phyloP scores from a whole-genome alignment of 2,888 invertebrate species.

The Leptinotarsa rubiginosa region DNA sequence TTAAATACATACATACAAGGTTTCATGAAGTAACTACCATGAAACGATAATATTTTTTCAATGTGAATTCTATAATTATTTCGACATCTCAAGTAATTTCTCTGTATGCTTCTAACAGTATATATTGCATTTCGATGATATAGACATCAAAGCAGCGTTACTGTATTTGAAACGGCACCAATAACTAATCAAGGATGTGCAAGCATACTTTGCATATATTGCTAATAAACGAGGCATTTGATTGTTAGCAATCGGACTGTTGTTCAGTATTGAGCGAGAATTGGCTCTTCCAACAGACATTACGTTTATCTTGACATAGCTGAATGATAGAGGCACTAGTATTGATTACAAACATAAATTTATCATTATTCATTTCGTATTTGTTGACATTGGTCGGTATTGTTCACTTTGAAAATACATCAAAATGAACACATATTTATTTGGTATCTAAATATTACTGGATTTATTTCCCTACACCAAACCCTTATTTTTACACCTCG shows the following conservation, averaged over 20 bases:
- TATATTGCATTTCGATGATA: background rate
- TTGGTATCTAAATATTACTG: too few relatives aligned
- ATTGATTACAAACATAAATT: constrained; percentile 31
- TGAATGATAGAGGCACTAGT: constrained; percentile 18
- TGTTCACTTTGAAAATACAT: background rate
- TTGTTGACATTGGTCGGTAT: background rate
- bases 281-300: constrained; percentile 26
- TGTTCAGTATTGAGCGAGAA: constrained; percentile 17
- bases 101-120: background rate
- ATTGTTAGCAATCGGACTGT: constrained; percentile 15
- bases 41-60: too few relatives aligned
- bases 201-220: constrained; percentile 18
- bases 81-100: background rate
- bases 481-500: too few relatives aligned
- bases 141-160: constrained; percentile 7
- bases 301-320: constrained; percentile 30
- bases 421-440: too few relatives aligned
- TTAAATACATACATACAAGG: too few relatives aligned
- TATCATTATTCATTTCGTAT: constrained; percentile 22
- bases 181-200: constrained; percentile 5
- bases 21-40: too few relatives aligned
- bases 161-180: background rate
- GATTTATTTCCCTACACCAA: too few relatives aligned
- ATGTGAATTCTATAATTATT: too few relatives aligned
- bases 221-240: constrained; percentile 6